Percentiles rank a stretch among this genome's conserved stretches.
phyloP scores from a whole-genome alignment of 2,888 invertebrate species.

The Megaustenia siamemsis region DNA sequence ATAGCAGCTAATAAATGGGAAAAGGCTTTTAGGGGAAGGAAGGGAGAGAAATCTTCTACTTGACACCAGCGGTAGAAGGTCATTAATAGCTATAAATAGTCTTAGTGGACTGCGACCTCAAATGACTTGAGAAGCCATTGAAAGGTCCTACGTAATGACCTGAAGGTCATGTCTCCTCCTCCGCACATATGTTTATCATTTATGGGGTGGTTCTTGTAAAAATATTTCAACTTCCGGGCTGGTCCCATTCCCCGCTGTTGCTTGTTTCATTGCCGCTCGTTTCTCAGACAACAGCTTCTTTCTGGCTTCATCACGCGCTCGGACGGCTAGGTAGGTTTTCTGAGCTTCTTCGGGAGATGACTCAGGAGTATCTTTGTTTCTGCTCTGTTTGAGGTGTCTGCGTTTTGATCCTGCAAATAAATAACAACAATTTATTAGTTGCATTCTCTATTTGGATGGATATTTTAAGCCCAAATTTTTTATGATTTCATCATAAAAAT shows the following conservation, averaged over 20 bases:
- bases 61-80: too few relatives aligned
- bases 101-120: neutral
- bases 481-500: too few relatives aligned
- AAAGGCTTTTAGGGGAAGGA: too few relatives aligned
- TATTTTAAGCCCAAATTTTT: too few relatives aligned
- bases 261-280: conserved; percentile 82
- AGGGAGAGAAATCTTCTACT: too few relatives aligned
- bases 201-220: conserved; percentile 29
- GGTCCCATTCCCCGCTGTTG: neutral
- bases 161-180: neutral
- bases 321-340: conserved; percentile 76
- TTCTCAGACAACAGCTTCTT: conserved; percentile 89
- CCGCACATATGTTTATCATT: neutral
- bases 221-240: conserved; percentile 41
- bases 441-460: too few relatives aligned
- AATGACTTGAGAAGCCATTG: neutral
- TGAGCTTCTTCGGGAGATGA: conserved; percentile 72
- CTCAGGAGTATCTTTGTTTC: conserved; percentile 72
- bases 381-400: conserved; percentile 64
- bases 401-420: conserved; percentile 66
- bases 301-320: conserved; percentile 84
- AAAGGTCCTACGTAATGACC: neutral
- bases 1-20: too few relatives aligned
- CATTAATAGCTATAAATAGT: too few relatives aligned
- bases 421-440: neutral